Base-by-base conservation (phyloP, 2,888 invertebrate genomes). In the Vanessa cardui region DNA sequence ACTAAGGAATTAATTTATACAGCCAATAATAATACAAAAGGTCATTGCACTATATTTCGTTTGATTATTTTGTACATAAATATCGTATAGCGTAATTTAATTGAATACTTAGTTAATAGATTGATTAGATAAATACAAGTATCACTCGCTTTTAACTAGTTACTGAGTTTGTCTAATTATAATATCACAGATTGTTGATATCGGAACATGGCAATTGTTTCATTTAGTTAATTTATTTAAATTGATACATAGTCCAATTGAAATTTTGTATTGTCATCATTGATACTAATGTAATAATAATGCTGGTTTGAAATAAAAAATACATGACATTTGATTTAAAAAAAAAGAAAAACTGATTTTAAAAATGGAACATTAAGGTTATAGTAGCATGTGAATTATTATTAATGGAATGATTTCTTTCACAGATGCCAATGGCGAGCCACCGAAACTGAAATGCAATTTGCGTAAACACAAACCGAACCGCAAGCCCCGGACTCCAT, bases 401-500 rank as follows among this genome's bases (percentile, higher is more conserved):
- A 60, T 50, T 59, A 16, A 59, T 15, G 9, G 5, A 20, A 49
- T n/a, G 67, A 47, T 65, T 69, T 77, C 66, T 74, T 73, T 71
- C 89, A 67, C 93, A 96, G 94, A 96, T 89, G 94, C 94, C 16
- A 95, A 94, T 80, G 96, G 96, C 12, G 97, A 96, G 80, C 96
- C 96, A n/a, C 96, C 97, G 0, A 96, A 97, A 88, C 92, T 98
- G 77, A 97, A 97, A 86, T 98, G 97, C 90, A 96, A 97, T 87
- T 94, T 99, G 74, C 94, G 99, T 77, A 99, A 99, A 85, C 99
- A 99, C 94, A 99, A 99, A 86, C 98, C 98, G 31, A 99, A 99
- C 93, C 94, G 99, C 76, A 99, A 99, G 87, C 99, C 99, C 0
- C 94, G 99, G 65, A 99, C 99, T 0, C 99, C 99, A 0, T 99